Evolutionary conservation across 2,113 vertebrate species (phyloP).

Genomic region (Cheirogaleus medius): DNA sequence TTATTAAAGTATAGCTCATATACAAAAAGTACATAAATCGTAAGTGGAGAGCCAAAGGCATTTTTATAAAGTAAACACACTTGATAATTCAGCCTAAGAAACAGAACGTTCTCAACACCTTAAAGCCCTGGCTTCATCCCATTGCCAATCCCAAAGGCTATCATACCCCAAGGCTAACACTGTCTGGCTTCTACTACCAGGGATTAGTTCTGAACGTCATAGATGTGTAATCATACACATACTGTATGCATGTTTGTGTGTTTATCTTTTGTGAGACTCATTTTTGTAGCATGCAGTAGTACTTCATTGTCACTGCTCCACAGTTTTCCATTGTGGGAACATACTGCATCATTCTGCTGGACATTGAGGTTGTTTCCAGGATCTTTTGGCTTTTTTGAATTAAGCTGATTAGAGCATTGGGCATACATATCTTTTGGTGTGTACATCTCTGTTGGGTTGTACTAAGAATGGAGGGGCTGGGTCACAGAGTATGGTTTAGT

Average conservation of each 20-base stretch:
- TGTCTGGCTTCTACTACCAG: not conserved
- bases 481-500: not conserved
- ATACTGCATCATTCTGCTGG: not conserved
- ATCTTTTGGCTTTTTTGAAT: not conserved
- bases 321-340: not conserved
- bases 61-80: not conserved
- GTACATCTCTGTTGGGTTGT: not conserved
- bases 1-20: not conserved
- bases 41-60: not conserved
- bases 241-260: not conserved
- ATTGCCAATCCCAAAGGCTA: no score
- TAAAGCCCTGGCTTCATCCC: not conserved
- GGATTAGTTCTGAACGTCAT: not conserved
- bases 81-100: not conserved
- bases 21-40: not conserved
- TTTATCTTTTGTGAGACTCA: not conserved
- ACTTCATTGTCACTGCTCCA: not conserved
- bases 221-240: not conserved
- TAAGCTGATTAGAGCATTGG: not conserved
- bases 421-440: not conserved
- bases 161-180: not conserved
- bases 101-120: not conserved
- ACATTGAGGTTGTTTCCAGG: not conserved
- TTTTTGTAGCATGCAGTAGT: not conserved
- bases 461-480: not conserved